These are phyloP conservation scores for Palythoa grandis DNA, from an alignment of 92 coral and sea anemone genomes.

Conservation along the genomic window DNA sequence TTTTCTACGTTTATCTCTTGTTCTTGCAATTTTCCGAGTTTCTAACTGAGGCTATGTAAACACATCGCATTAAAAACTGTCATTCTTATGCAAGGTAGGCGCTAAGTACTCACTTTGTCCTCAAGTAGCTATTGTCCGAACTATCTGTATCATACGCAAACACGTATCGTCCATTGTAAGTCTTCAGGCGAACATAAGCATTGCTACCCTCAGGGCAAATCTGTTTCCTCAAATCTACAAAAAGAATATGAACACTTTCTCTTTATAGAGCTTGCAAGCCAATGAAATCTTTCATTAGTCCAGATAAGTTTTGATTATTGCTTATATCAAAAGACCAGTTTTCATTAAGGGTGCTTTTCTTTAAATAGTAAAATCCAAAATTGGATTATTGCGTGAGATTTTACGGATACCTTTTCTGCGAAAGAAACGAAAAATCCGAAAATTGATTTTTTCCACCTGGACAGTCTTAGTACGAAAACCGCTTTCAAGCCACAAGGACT, in stretches of 20 bases:
- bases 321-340: too few relatives aligned
- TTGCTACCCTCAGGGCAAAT: slow-evolving; percentile 54
- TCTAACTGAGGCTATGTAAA: too few relatives aligned
- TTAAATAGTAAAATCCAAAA: too few relatives aligned
- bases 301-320: too few relatives aligned
- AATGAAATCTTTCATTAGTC: neutral
- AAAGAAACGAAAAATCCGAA: too few relatives aligned
- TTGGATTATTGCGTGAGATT: too few relatives aligned
- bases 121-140: slow-evolving; percentile 27
- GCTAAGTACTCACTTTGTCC: slow-evolving; percentile 42
- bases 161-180: slow-evolving; percentile 55
- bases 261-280: neutral
- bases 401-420: too few relatives aligned
- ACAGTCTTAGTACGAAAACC: too few relatives aligned
- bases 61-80: neutral
- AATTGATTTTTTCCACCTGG: too few relatives aligned
- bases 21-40: neutral
- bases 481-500: too few relatives aligned
- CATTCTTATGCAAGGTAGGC: neutral
- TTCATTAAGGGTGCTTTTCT: too few relatives aligned
- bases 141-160: slow-evolving; percentile 42
- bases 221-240: slow-evolving; percentile 54
- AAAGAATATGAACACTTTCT: neutral
- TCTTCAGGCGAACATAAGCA: slow-evolving; percentile 64
- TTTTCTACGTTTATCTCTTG: neutral